Evolutionary conservation across 2,888 invertebrate species (phyloP).

Genomic region (Margaritifera margaritifera): DNA sequence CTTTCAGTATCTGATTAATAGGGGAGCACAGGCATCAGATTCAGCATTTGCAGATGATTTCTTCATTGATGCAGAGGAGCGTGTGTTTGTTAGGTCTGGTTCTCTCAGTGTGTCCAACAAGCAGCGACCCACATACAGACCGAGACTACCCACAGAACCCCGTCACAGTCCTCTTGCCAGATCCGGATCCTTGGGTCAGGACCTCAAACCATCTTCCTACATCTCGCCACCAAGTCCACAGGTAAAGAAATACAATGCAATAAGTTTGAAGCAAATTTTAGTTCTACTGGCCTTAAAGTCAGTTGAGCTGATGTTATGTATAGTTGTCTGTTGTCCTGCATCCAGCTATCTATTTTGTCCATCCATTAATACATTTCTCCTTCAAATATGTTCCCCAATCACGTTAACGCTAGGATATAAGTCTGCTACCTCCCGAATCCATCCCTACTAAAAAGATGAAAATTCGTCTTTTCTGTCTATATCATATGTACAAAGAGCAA

Average conservation of each 20-base stretch:
- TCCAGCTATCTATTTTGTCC: no score
- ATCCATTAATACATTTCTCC: no score
- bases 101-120: constrained; percentile 54
- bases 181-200: constrained; percentile 65
- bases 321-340: no score
- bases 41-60: constrained; percentile 71
- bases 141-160: constrained; percentile 65
- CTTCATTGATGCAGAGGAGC: constrained; percentile 64
- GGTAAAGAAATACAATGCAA: constrained; percentile 38
- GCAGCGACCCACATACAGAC: constrained; percentile 47
- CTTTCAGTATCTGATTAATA: constrained; percentile 64
- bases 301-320: no score
- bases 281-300: not conserved
- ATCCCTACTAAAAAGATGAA: no score
- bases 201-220: constrained; percentile 54
- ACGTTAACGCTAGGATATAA: no score
- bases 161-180: constrained; percentile 64
- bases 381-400: no score
- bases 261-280: constrained; percentile 2
- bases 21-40: constrained; percentile 66
- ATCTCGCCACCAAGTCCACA: constrained; percentile 56
- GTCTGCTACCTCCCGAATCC: no score
- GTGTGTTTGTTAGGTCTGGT: constrained; percentile 64
- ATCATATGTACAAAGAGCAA: no score
- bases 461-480: no score